Evolutionary conservation across 2,113 vertebrate genomes (phyloP).

Genomic region (Lagopus muta): DNA sequence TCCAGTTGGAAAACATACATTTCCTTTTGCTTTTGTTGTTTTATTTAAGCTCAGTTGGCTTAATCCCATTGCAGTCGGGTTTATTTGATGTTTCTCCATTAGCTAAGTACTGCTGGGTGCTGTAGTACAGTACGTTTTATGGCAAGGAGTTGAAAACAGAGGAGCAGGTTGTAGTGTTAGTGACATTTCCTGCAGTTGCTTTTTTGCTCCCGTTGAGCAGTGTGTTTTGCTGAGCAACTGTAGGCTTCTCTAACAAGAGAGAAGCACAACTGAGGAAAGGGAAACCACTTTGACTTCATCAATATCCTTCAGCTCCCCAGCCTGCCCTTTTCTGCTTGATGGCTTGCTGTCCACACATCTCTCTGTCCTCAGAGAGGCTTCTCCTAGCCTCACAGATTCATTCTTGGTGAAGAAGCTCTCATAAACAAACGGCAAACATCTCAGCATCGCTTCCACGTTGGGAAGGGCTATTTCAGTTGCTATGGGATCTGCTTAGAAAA

Average conservation of each 20-base stretch:
- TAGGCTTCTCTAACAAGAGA: background rate
- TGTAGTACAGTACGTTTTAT: background rate
- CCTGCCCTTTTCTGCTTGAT: background rate
- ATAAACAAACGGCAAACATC: background rate
- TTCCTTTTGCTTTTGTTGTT: background rate
- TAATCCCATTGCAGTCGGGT: background rate
- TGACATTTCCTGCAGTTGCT: background rate
- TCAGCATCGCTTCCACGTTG: background rate
- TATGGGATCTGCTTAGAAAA: conserved; percentile 14
- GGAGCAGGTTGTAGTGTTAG: background rate
- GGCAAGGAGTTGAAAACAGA: background rate
- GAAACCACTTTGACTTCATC: conserved; percentile 5
- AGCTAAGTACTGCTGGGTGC: conserved; percentile 1
- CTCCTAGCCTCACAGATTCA: conserved; percentile 12
- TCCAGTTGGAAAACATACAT: background rate
- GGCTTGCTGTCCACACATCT: background rate
- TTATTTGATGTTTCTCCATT: background rate
- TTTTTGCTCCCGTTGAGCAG: background rate
- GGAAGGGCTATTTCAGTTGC: conserved; percentile 29
- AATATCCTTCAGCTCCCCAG: background rate
- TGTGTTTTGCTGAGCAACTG: background rate
- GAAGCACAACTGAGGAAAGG: background rate
- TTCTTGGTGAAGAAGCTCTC: background rate
- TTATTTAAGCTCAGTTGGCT: conserved; percentile 5
- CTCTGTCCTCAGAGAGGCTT: background rate